Evolutionary conservation across 2,113 vertebrate species (phyloP), one percentile per base, ranked within the genome.

Genomic region (Cavia porcellus): DNA sequence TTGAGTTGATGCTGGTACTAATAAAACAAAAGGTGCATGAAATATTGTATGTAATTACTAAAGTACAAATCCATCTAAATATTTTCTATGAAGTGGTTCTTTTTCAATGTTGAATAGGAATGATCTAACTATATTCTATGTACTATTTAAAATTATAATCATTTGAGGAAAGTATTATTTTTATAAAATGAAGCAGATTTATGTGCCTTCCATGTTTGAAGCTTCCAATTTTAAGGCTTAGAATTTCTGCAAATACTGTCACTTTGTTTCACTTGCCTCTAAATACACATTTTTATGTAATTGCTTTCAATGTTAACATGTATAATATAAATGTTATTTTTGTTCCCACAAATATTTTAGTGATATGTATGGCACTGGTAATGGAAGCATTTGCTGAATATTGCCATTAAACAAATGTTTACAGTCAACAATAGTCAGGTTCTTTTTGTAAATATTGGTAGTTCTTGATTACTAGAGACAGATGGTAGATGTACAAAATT

Each of bases 151-250:
- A 75, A 52, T 80, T 86, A 32, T 20, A 25, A 72, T 12, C 12
- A 90, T 80, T 81, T 81, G 20, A 90, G 61, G 12, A 89, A 84
- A 84, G 13, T 32, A 2, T n/a, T 85, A 14, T 59, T 86, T 77
- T 72, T 25, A 47, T 84, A 84, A 74, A 62, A 47, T 57, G 19
- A 80, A 91, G 74, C 28, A 45, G 13, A 22, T 94, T 30, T 84
- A 7, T 74, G 7, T 66, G 32, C 3, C 64, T 93, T 45, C 13
- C 38, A 17, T 30, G 68, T 75, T 64, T 89, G 19, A 80, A 92
- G 42, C 11, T 93, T 91, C 38, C n/a, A 75, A 85, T 50, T 93
- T 92, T 74, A 94, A 83, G 10, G 5, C 42, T 94, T 50, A 96
- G 7, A 81, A 90, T 80, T 81, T 75, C 20, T 93, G 42, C 3